Conservation (phyloP, 2,888 invertebrate species). For the Clistopyga incitator region DNA sequence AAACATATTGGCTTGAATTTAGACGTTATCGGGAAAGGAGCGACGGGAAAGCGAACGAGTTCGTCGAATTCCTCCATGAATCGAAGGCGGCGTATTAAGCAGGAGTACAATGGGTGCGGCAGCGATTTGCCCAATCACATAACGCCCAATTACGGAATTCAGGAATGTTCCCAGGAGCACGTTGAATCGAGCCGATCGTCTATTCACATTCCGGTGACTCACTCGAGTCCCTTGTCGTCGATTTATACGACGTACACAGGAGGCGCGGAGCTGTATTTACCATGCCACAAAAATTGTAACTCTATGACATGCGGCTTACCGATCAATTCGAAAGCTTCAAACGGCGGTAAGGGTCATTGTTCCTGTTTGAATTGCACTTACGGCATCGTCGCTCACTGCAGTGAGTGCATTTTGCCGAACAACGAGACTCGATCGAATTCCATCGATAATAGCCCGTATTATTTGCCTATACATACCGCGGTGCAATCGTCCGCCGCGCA, state of each 20-base stretch:
- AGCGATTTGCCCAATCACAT: conserved; percentile 69
- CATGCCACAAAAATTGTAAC: conserved; percentile 77
- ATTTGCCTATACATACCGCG: conserved; percentile 73
- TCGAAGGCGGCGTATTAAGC: conserved; percentile 65
- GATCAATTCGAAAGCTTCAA: conserved; percentile 68
- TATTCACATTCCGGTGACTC: conserved; percentile 73
- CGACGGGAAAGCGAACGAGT: conserved; percentile 68
- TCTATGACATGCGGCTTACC: conserved; percentile 75
- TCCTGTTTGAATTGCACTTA: conserved; percentile 77
- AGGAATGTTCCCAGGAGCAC: conserved; percentile 72
- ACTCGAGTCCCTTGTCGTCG: conserved; percentile 66
- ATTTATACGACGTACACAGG: conserved; percentile 75
- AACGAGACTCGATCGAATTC: conserved; percentile 71
- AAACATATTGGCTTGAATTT: conserved; percentile 59
- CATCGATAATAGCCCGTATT: conserved; percentile 77
- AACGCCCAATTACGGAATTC: conserved; percentile 69
- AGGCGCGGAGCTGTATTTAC: conserved; percentile 75
- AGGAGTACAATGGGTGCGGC: conserved; percentile 62
- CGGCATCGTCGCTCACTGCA: conserved; percentile 76
- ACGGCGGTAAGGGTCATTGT: conserved; percentile 71
- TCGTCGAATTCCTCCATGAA: conserved; percentile 64
- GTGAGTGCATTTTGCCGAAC: conserved; percentile 76
- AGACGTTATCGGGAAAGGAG: conserved; percentile 65
- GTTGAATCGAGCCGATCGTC: conserved; percentile 70
- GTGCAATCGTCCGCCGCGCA: conserved; percentile 74